Evolutionary conservation across 2,888 invertebrate species (phyloP), one percentile per base, ranked within the genome.

Genomic region (Cephus rjabovi): DNA sequence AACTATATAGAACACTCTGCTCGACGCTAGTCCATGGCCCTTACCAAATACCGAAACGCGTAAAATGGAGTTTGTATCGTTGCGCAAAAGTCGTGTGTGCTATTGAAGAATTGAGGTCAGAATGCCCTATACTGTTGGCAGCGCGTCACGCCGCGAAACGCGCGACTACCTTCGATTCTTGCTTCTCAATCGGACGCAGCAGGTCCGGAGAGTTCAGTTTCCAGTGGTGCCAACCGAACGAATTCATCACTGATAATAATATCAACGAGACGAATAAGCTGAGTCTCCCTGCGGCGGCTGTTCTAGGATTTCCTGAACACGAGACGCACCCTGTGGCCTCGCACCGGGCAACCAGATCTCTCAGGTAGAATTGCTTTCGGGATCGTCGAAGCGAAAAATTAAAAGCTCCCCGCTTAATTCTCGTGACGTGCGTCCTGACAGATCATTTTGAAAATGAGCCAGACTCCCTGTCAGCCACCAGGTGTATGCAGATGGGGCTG

Each of bases 71-170:
- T 34, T 71, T 31, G 71, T 71, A 78, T 78, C 79, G 82, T 90
- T 89, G 87, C 89, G 90, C 87, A 89, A 89, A 1, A 71, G 31
- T 86, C 83, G 81, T 84, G 85, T 84, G 85, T 83, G 86, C 87
- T 87, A 87, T 88, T 86, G 83, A 75, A 86, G 87, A 87, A 90
- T 90, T 88, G 87, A 88, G 90, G 90, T 89, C 89, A 89, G 85
- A 84, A 82, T 82, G 87, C 87, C 85, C 85, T 84, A 83, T 85
- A 86, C 84, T 83, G 83, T 86, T 87, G 86, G 81, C 84, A 79
- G 80, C 81, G 77, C 86, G 85, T 83, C 81, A 80, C 79, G 81
- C 79, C 83, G 80, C 80, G 78, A 84, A 86, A 86, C 82, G 56
- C 56, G 23, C 83, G 81, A 80, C 83, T 83, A 80, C 82, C 79